phyloP scores from a whole-genome alignment of 2,797 vertebrate genomes.

The Sylvia borin region DNA sequence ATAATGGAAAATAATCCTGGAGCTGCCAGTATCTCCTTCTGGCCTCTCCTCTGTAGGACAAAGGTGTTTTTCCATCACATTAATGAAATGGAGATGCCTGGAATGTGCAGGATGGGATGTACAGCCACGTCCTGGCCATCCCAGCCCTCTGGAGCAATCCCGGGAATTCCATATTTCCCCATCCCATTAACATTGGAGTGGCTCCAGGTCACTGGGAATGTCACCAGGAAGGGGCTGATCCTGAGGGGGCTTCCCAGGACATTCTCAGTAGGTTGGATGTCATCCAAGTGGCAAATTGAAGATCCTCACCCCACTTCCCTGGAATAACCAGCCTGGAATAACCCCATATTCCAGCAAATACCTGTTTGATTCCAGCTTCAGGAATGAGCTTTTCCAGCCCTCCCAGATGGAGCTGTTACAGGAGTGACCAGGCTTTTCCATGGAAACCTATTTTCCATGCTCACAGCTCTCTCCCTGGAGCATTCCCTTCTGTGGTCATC shows the following conservation, averaged over 20 bases:
- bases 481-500: background rate
- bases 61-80: background rate
- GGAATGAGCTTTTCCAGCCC: background rate
- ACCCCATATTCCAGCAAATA: fast-evolving
- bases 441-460: background rate
- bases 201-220: background rate
- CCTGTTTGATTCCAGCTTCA: background rate
- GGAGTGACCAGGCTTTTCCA: background rate
- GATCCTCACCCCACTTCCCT: background rate
- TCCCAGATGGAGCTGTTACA: fast-evolving
- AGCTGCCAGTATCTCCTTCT: background rate
- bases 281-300: background rate
- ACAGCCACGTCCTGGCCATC: background rate
- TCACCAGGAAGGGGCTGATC: background rate
- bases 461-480: fast-evolving
- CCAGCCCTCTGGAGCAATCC: background rate
- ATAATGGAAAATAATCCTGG: background rate
- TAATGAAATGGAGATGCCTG: background rate
- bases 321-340: background rate
- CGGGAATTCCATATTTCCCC: background rate
- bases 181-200: background rate
- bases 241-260: background rate
- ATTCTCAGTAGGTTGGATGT: fast-evolving
- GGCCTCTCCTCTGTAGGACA: background rate
- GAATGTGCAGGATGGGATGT: background rate